phyloP scores from a whole-genome alignment of 2,113 vertebrate genomes.

The Gambusia holbrooki region DNA sequence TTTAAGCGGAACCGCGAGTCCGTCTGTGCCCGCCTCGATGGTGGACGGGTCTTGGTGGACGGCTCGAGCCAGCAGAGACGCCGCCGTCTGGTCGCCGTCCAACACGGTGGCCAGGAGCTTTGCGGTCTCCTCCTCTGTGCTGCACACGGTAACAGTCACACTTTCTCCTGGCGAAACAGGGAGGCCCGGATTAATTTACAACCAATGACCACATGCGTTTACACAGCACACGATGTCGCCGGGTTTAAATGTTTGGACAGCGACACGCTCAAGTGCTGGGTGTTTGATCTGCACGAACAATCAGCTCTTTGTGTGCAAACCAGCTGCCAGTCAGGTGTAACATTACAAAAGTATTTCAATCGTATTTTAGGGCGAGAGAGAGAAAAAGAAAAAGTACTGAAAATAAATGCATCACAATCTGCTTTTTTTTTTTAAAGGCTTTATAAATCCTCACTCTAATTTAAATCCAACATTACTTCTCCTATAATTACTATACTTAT shows the following conservation, averaged over 20 bases:
- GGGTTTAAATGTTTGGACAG: slow-evolving; percentile 11
- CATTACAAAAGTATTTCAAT: neutral
- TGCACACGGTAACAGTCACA: slow-evolving; percentile 77
- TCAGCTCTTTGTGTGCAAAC: neutral
- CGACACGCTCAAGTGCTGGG: neutral
- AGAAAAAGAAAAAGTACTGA: too few relatives aligned
- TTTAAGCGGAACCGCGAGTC: slow-evolving; percentile 62
- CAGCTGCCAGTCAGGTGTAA: neutral
- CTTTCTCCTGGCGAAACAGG: slow-evolving; percentile 75
- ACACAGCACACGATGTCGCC: neutral
- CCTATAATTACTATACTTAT: too few relatives aligned
- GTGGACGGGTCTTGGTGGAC: slow-evolving; percentile 74
- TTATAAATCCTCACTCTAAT: neutral
- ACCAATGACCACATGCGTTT: slow-evolving; percentile 16
- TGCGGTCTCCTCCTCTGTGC: slow-evolving; percentile 69
- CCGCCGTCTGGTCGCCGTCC: slow-evolving; percentile 70
- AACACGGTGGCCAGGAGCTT: slow-evolving; percentile 73
- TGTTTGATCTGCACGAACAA: neutral
- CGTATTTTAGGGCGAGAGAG: neutral
- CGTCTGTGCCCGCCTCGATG: slow-evolving; percentile 52
- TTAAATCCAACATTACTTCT: too few relatives aligned
- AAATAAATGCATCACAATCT: neutral
- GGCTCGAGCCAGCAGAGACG: slow-evolving; percentile 74
- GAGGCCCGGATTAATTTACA: neutral
- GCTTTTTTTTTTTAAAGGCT: neutral